Conservation (phyloP, 1,140 invertebrate genomes). For the Heterodera carotae region DNA sequence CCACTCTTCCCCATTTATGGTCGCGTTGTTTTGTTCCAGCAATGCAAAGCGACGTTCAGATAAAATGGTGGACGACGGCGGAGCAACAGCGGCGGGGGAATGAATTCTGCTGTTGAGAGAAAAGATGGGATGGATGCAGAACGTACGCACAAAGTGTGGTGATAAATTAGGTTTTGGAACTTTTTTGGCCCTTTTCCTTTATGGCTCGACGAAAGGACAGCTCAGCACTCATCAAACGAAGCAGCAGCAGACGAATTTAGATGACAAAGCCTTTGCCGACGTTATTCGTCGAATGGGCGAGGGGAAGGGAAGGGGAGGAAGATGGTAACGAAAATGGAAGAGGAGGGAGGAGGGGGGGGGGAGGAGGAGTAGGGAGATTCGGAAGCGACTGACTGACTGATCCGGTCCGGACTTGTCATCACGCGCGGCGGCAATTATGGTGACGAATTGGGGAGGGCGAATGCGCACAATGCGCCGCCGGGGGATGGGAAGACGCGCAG, state of each 20-base stretch:
- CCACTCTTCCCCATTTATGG: too few species aligned
- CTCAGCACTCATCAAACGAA: not conserved
- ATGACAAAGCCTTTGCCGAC: not conserved
- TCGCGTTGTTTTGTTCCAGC: too few species aligned
- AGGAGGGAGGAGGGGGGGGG: too few species aligned
- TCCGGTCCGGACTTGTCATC: constrained; percentile 3
- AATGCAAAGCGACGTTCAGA: not conserved
- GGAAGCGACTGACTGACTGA: not conserved
- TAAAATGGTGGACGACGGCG: too few species aligned
- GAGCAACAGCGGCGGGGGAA: not conserved
- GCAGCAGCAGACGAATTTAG: not conserved
- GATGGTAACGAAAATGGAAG: too few species aligned
- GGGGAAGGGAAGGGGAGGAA: not conserved
- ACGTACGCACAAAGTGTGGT: not conserved
- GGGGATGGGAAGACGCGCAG: too few species aligned
- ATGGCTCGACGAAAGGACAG: not conserved
- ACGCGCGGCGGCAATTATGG: not conserved
- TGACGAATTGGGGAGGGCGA: not conserved
- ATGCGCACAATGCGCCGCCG: not conserved
- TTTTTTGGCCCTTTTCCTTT: not conserved
- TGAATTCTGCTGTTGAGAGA: not conserved
- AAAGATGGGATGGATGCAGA: not conserved
- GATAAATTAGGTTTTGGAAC: constrained; percentile 1
- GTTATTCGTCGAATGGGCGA: not conserved
- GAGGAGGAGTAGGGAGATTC: not conserved